Percentiles rank a stretch among this genome's conserved stretches.
Evolutionary conservation across 2,113 vertebrate species (phyloP).

Genomic region (Apodemus speciosus): DNA sequence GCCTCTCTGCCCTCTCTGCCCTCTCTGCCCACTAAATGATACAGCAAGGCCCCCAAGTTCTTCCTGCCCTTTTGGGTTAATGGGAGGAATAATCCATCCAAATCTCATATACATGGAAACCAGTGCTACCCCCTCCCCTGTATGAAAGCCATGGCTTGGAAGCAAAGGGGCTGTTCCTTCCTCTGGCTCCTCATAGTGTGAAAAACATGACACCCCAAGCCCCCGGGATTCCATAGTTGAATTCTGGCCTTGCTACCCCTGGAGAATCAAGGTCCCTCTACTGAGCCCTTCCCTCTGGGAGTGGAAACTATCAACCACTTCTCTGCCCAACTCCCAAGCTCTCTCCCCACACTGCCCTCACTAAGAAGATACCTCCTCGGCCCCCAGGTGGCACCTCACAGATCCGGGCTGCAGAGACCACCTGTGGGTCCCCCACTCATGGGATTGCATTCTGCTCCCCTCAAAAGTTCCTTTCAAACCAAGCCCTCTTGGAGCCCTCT

Average conservation of each 20-base stretch:
- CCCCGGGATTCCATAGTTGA: rapidly evolving
- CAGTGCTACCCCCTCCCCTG: neutral
- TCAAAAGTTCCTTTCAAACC: neutral
- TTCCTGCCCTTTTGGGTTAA: neutral
- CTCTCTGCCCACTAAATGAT: neutral
- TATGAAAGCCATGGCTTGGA: no score
- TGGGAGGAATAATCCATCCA: neutral
- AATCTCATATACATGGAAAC: neutral
- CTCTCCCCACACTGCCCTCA: neutral
- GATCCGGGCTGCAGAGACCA: neutral
- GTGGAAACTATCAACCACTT: neutral
- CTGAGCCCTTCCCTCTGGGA: neutral
- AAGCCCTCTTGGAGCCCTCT: neutral
- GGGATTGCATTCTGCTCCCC: no score
- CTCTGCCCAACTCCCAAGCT: no score
- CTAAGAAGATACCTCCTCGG: rapidly evolving
- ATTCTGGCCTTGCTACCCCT: neutral
- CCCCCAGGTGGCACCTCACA: neutral
- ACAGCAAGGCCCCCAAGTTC: neutral
- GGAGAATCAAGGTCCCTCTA: neutral
- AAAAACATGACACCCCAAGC: neutral
- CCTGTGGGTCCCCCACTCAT: rapidly evolving
- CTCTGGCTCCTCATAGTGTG: neutral
- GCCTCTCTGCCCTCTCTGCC: neutral
- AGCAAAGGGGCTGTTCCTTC: neutral